Percentiles rank a stretch among this genome's conserved stretches.
Evolutionary conservation across 2,113 vertebrate species (phyloP).

Genomic region (Ascaphus truei): DNA sequence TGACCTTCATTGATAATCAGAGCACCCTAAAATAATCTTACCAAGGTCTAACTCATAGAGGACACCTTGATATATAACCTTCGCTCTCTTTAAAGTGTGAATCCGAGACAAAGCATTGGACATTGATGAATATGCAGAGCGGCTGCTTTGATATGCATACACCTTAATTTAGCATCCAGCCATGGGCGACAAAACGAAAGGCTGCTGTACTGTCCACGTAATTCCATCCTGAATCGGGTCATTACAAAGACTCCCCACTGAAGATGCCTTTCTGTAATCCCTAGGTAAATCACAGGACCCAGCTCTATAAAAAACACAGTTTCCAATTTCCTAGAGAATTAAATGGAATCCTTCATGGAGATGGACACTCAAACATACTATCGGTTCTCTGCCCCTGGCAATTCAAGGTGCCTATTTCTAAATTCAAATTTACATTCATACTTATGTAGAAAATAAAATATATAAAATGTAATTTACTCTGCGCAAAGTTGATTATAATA

Average conservation of each 20-base stretch:
- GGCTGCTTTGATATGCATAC: background rate
- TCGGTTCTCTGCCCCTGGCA: background rate
- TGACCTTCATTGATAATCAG: too few species aligned
- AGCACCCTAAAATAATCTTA: too few species aligned
- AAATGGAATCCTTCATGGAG: background rate
- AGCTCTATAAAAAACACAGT: background rate
- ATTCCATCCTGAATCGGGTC: constrained; percentile 1
- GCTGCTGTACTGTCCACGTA: background rate
- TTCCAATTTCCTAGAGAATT: constrained; percentile 22
- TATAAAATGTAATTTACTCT: background rate
- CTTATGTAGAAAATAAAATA: background rate
- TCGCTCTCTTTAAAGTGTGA: background rate
- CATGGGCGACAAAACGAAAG: background rate
- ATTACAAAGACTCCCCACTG: constrained; percentile 2
- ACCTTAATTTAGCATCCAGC: constrained; percentile 9
- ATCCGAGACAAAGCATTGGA: background rate
- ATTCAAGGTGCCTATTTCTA: constrained; percentile 1
- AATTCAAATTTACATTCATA: constrained; percentile 21
- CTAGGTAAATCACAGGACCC: background rate
- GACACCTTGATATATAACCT: background rate
- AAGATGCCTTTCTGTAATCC: background rate
- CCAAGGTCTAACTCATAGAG: too few species aligned
- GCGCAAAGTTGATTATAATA: constrained; percentile 16
- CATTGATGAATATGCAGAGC: background rate
- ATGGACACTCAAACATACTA: background rate